Evolutionary conservation across 2,888 invertebrate species (phyloP), one percentile per base, ranked within the genome.

Genomic region (Drosophila lutescens): DNA sequence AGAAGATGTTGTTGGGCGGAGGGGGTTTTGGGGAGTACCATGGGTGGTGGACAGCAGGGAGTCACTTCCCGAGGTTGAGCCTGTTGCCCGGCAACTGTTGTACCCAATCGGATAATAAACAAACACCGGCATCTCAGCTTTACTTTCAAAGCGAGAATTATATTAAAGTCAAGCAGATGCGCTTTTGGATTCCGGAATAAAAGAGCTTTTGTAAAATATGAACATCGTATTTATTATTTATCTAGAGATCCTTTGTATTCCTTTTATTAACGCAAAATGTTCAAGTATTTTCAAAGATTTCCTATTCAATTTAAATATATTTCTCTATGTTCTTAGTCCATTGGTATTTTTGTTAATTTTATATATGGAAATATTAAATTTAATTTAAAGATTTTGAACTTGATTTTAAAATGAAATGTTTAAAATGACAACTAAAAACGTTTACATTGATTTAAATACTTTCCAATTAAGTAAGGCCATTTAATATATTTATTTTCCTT

Each of bases 11-110:
- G 6, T 4, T 49, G 17, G 17, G 8, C 6, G 49, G 44, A 20
- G 20, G 34, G 10, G 12, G 58, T 43, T 13, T 8, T 9, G 5
- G 12, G 47, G 23, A 2, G 10, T n/a, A n/a, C 5, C 6, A 6
- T 30, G n/a, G 47, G 26, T n/a, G 15, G 13, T n/a, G 50, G 30
- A 2, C 13, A 38, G 20, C 12, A 13, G 12, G 51, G 32, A 38
- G 10, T 32, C 17, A 15, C 20, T 10, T 40, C 9, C 10, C 7
- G 34, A 53, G 38, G 17, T 26, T 10, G 38, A 46, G 46, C 40
- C 53, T 53, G 65, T 66, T 63, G 63, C 65, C 65, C 34, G 34
- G 53, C 32, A 62, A 26, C 65, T n/a, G 17, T 23, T 47, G 38
- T 30, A 32, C 9, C 4, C 23, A n/a, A 46, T 40, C 6, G 12